phyloP scores from a whole-genome alignment of 2,113 vertebrate species.

The Aptenodytes patagonicus region DNA sequence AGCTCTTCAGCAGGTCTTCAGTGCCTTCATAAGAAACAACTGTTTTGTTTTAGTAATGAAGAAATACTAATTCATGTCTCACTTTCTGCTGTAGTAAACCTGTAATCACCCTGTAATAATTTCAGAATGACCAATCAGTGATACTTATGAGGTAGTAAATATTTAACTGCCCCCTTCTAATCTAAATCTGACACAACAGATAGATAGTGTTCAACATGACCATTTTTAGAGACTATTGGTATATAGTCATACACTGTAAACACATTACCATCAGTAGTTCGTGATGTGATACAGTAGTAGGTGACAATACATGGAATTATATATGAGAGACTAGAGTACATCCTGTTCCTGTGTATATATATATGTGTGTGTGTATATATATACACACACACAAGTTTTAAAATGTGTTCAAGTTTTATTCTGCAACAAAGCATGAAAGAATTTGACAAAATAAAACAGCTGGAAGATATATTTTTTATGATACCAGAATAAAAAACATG shows the following conservation, averaged over 20 bases:
- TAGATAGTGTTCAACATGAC: not conserved
- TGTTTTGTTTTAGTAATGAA: not conserved
- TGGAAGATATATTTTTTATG: not conserved
- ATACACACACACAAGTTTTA: not conserved
- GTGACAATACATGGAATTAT: not conserved
- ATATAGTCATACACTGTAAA: not conserved
- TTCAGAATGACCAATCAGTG: not conserved
- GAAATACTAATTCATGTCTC: not conserved
- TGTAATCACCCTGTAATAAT: not conserved
- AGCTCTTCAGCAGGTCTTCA: not conserved
- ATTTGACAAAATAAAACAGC: not conserved
- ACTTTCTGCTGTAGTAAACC: not conserved
- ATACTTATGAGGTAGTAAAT: not conserved
- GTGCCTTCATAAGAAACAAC: not conserved
- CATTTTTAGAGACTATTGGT: not conserved
- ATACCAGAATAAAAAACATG: not conserved
- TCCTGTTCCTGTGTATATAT: not conserved
- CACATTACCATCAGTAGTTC: not conserved
- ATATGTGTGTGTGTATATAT: not conserved
- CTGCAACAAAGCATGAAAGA: not conserved
- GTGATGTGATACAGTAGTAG: not conserved
- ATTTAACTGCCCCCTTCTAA: not conserved
- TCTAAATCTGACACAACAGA: not conserved
- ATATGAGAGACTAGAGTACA: not conserved
- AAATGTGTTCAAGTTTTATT: not conserved